Base-by-base conservation (phyloP, 1,140 invertebrate genomes). In the Rhagoletis zephyria region DNA sequence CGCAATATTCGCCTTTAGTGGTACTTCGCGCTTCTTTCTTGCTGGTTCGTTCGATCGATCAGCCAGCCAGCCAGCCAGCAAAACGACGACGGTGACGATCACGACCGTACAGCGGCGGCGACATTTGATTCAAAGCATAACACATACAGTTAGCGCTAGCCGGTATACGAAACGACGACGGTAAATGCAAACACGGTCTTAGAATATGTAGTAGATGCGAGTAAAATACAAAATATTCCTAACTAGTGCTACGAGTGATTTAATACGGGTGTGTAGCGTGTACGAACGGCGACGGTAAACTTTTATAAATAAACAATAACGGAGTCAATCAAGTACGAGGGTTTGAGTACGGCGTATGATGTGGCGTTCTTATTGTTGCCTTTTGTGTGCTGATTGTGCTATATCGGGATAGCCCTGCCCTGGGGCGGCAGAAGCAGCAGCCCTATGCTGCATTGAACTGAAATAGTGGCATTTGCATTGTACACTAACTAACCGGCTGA, bases 1-100 rank as follows among this genome's bases (percentile, higher is more conserved):
- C 91, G 91, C 87, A 87, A 86, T 91, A 92, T 92, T 91, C 91
- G 91, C 92, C 91, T 92, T 92, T 92, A 91, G 90, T 92, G 91
- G 92, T 92, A 92, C 90, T 90, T 92, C 91, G 91, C 91, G 91
- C 91, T 92, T 92, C 91, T 92, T 92, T 90, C 90, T 91, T 89
- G 91, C 90, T 90, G 89, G 90, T 90, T 63, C 63, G 61, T 65
- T 40, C 40, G 85, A 63, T 86, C 30, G 30, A 30, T 30, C 30
- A 30, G 30, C 30, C 30, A 30, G 30, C 30, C 30, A 30, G 30
- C 30, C 30, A 30, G 30, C 30, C 85, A 65, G 63, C 40, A 19
- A 61, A 86, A 61, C 63, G 63, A 87, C 14, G 16, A 67, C 86
- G 63, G 19, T 42, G 30, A 61, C 63, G 59, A 61, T 19, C 59